Conservation (phyloP, 2,113 vertebrate genomes). For the Protomyctophum bolini region DNA sequence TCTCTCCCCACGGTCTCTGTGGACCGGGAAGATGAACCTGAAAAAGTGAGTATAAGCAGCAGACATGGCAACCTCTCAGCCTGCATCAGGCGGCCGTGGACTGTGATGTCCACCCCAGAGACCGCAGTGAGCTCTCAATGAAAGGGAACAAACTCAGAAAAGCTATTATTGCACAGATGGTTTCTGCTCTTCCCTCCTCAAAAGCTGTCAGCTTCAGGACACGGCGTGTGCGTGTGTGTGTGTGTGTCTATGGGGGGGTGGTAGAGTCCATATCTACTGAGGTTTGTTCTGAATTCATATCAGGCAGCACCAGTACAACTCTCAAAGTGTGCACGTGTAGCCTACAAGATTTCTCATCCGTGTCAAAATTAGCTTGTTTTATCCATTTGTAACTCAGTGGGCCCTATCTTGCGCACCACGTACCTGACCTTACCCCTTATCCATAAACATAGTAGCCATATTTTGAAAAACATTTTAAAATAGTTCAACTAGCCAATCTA, state of each 20-base stretch:
- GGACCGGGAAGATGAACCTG: constrained; percentile 68
- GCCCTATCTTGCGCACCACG: too few relatives aligned
- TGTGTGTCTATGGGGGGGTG: not conserved
- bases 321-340: not conserved
- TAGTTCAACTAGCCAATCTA: too few relatives aligned
- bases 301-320: constrained; percentile 11
- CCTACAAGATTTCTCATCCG: too few relatives aligned
- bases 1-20: constrained; percentile 66
- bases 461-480: too few relatives aligned
- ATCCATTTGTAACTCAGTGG: too few relatives aligned
- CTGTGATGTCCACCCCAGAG: constrained; percentile 73
- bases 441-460: too few relatives aligned
- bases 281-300: constrained; percentile 32
- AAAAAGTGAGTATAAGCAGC: constrained; percentile 58
- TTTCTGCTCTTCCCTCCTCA: constrained; percentile 63
- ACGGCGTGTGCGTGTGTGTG: not conserved
- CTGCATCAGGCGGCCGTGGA: constrained; percentile 72
- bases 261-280: constrained; percentile 26
- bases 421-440: too few relatives aligned
- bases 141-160: constrained; percentile 61
- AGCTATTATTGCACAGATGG: constrained; percentile 76
- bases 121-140: constrained; percentile 33
- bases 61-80: constrained; percentile 80
- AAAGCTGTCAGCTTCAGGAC: constrained; percentile 51
- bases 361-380: too few relatives aligned